These are phyloP conservation scores for Columbina picui DNA, from an alignment of 2,113 vertebrate species.

Conservation along the genomic window DNA sequence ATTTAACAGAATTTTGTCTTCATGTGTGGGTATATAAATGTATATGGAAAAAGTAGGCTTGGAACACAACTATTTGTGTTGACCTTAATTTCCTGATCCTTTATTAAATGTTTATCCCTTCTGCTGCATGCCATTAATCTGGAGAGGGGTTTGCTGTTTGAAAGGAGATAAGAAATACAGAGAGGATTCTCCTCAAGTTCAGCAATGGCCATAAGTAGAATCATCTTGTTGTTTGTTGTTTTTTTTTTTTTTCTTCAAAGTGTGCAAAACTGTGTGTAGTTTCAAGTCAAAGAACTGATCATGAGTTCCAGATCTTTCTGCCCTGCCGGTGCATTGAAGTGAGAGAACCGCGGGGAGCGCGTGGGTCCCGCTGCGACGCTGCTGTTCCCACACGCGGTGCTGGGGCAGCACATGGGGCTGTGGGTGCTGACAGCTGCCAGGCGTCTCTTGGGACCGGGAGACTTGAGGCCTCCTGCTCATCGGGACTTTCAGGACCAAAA, in stretches of 20 bases:
- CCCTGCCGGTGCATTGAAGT: background rate
- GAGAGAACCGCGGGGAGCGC: background rate
- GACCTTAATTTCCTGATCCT: background rate
- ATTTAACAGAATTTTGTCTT: constrained; percentile 14
- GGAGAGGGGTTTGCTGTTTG: background rate
- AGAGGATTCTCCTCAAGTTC: background rate
- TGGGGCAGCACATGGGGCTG: background rate
- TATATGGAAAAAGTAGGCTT: background rate
- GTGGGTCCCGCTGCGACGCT: background rate
- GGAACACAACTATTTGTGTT: background rate
- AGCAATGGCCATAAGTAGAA: background rate
- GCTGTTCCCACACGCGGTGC: background rate
- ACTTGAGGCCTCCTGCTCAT: background rate
- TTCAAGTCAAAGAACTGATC: background rate
- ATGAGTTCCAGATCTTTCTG: background rate
- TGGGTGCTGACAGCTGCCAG: no score
- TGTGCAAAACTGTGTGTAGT: fast-evolving
- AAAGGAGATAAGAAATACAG: background rate
- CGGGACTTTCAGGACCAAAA: background rate
- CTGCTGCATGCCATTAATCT: background rate
- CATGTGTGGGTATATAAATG: background rate
- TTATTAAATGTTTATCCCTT: background rate
- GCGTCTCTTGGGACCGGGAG: background rate
- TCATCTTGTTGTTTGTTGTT: background rate
- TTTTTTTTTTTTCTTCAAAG: background rate